A percentile compares a stretch with the other conserved stretches of the same genome.
Conservation (phyloP, 2,797 vertebrate species). For the Phataginus tricuspis region DNA sequence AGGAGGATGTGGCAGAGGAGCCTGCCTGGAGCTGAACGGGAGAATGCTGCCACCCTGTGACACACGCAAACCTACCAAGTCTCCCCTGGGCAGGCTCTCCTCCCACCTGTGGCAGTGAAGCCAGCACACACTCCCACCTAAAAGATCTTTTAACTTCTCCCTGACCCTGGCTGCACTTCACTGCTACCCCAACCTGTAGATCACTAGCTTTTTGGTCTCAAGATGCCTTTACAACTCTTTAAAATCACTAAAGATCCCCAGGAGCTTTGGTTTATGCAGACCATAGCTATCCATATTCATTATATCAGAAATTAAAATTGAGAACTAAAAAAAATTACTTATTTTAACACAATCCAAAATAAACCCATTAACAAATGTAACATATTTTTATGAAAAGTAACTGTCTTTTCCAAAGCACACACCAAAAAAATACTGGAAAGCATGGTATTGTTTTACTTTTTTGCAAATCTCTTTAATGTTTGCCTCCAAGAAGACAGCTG, state of each 20-base stretch:
- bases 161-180: background rate
- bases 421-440: background rate
- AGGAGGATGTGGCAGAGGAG: background rate
- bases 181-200: background rate
- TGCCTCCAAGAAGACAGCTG: background rate
- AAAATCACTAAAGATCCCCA: background rate
- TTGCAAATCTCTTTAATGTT: background rate
- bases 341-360: background rate
- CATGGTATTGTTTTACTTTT: background rate
- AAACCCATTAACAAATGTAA: background rate
- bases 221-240: background rate
- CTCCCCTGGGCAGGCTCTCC: background rate
- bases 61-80: fast-evolving
- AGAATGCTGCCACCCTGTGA: background rate
- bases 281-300: background rate
- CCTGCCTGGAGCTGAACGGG: background rate
- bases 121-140: fast-evolving
- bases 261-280: background rate
- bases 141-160: background rate
- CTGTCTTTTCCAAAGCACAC: background rate
- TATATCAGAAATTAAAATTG: background rate
- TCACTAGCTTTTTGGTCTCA: background rate
- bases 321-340: background rate
- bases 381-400: background rate
- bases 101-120: background rate